Conservation (phyloP, 2,888 invertebrate species). For the Elegia similella region DNA sequence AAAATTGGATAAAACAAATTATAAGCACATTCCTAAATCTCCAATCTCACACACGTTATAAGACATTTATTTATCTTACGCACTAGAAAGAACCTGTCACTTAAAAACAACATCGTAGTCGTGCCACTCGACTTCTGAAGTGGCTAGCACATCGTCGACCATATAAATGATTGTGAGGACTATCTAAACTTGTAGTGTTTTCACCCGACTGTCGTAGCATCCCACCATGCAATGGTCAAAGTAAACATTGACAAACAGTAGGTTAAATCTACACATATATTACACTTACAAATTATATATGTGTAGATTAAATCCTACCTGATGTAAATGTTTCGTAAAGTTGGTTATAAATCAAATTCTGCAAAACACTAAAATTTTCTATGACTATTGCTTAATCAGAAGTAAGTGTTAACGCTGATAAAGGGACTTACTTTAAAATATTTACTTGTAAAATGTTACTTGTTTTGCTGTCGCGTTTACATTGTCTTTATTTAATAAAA, state of each 20-base stretch:
- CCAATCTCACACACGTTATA: constrained; percentile 8
- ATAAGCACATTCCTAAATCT: not conserved
- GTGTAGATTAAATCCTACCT: too few species aligned
- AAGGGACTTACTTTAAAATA: too few species aligned
- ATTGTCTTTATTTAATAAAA: too few species aligned
- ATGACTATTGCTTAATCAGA: too few species aligned
- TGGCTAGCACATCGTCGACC: constrained; percentile 52
- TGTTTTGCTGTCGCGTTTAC: too few species aligned
- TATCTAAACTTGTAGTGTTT: constrained; percentile 63
- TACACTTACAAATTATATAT: too few species aligned
- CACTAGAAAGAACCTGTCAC: constrained; percentile 29
- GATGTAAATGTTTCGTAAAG: too few species aligned
- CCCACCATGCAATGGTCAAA: constrained; percentile 25
- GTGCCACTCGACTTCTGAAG: constrained; percentile 64
- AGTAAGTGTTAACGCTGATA: too few species aligned
- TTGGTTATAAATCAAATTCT: too few species aligned
- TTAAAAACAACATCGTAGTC: constrained; percentile 60
- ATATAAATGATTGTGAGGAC: constrained; percentile 62
- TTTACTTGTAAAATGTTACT: too few species aligned
- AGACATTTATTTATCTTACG: constrained; percentile 14
- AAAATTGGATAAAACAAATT: constrained; percentile 23
- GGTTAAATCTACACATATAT: too few species aligned
- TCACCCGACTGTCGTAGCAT: constrained; percentile 46
- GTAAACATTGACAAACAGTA: not conserved
- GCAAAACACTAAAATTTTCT: too few species aligned